These are phyloP conservation scores for Drosophila affinis DNA, from an alignment of 2,888 invertebrate species.

Conservation along the genomic window DNA sequence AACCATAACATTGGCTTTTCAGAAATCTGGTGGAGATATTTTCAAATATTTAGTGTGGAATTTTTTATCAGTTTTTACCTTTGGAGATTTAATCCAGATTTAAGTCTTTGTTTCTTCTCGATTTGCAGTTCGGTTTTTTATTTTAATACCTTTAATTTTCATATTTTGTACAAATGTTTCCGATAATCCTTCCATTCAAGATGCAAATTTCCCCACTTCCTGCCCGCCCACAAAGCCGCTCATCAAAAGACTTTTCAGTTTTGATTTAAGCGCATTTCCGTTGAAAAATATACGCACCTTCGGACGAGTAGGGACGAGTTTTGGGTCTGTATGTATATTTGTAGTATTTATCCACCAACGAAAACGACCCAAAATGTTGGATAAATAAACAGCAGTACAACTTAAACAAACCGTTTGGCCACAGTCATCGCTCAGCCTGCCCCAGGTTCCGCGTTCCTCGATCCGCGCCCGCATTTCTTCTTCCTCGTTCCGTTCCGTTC, in stretches of 20 bases:
- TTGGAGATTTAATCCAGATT: background rate
- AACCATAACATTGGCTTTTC: background rate
- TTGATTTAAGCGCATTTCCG: constrained; percentile 66
- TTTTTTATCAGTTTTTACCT: constrained; percentile 1
- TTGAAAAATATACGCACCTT: constrained; percentile 21
- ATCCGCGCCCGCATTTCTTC: too few species aligned
- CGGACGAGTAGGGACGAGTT: background rate
- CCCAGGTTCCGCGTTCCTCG: background rate
- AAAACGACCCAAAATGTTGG: constrained; percentile 57
- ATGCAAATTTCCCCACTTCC: constrained; percentile 19
- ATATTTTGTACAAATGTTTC: background rate
- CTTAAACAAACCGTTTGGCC: constrained; percentile 75
- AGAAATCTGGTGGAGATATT: background rate
- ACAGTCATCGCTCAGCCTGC: constrained; percentile 36
- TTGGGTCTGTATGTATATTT: constrained; percentile 7
- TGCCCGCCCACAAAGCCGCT: constrained; percentile 17
- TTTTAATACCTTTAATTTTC: background rate
- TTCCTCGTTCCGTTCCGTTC: background rate
- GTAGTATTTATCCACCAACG: constrained; percentile 32
- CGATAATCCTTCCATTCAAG: constrained; percentile 19
- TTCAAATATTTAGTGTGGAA: background rate
- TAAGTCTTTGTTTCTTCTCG: background rate
- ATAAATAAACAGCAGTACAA: constrained; percentile 72
- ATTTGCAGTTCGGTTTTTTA: background rate
- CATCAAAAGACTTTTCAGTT: constrained; percentile 32